Base-by-base conservation (phyloP, 2,113 vertebrate species). In the Tachycineta bicolor region DNA sequence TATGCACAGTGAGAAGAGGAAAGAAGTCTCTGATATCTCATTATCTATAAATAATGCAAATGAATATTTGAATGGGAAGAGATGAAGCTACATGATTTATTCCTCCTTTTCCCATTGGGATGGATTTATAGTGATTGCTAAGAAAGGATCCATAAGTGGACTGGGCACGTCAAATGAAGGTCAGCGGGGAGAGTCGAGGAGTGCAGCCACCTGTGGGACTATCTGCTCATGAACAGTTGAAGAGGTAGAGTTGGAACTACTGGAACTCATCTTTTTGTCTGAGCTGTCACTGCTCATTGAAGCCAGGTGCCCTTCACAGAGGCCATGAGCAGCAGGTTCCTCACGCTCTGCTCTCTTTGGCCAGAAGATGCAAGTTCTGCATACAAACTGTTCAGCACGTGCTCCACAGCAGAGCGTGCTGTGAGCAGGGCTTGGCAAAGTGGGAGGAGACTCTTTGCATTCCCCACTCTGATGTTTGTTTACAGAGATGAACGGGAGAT, bases 1-100 rank as follows among this genome's bases (percentile, higher is more conserved):
- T 62, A 41, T 26, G 53, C 68, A 90, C 69, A 63, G 37, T 12
- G 74, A 85, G 52, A 75, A n/a, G 23, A 87, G 34, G 63, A 74
- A 91, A 83, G 84, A 80, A 81, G 39, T 62, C 55, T 79, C 60
- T 76, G 60, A 17, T 85, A 86, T 69, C 46, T 92, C 63, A 44
- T 96, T 68, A 74, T 60, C n/a, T 80, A 92, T 96, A 89, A 83
- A 71, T 73, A 80, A 97, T 64, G 69, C 17, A 89, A 70, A 94
- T 73, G 50, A 77, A 50, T 77, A 94, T 91, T 91, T 90, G 77
- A 79, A 53, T 76, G 50, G 41, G 58, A 86, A 85, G 49, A 89
- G 70, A 80, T 75, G 63, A 97, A 58, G 44, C 37, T 84, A 21
- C n/a, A 14, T 84, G 73, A 94, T 73, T 95, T 87, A 94, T 83